These are phyloP conservation scores for Muscina levida DNA, from an alignment of 2,888 invertebrate species.

Conservation along the genomic window DNA sequence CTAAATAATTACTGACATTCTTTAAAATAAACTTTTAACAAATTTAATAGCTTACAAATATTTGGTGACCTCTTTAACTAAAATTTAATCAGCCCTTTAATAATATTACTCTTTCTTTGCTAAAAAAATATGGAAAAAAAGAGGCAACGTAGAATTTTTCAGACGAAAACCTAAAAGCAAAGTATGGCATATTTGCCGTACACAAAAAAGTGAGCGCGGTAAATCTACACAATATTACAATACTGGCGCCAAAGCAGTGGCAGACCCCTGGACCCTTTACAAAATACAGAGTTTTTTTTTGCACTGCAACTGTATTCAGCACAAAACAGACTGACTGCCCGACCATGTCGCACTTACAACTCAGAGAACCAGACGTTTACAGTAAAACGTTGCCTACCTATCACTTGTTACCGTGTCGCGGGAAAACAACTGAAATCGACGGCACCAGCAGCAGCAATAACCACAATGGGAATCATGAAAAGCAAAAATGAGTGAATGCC, in stretches of 20 bases:
- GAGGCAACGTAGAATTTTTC: too few species aligned
- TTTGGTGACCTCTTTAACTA: constrained; percentile 42
- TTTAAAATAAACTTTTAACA: constrained; percentile 25
- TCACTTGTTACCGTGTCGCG: constrained; percentile 12
- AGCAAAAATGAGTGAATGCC: constrained; percentile 13
- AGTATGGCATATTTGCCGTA: too few species aligned
- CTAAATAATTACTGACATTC: neutral
- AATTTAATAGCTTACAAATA: neutral
- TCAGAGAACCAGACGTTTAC: neutral
- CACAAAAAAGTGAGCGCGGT: neutral
- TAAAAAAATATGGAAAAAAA: constrained; percentile 19
- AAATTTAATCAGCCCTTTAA: constrained; percentile 33
- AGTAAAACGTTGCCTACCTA: constrained; percentile 22
- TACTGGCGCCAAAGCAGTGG: neutral
- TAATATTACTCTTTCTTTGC: neutral
- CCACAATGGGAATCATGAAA: too few species aligned
- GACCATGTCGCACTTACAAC: neutral
- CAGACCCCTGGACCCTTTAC: neutral
- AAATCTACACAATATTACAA: neutral
- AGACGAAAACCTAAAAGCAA: constrained; percentile 13
- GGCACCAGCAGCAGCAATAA: neutral
- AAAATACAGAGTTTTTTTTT: neutral
- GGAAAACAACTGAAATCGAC: neutral
- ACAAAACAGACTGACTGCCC: neutral
- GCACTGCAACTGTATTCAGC: too few species aligned